Evolutionary conservation across 2,797 vertebrate genomes (phyloP).

Genomic region (Nyctibius grandis): DNA sequence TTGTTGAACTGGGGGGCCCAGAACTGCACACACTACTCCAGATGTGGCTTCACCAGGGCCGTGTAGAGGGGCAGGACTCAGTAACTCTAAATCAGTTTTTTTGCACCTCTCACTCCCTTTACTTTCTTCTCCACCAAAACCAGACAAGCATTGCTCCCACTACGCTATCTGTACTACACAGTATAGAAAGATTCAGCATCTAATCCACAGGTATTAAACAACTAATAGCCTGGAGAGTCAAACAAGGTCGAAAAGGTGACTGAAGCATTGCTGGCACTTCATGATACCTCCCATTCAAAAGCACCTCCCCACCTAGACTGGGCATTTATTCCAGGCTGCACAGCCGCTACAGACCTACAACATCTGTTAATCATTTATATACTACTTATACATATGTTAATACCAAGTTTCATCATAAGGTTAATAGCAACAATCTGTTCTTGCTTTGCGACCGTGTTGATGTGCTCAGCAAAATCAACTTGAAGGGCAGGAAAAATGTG

Average conservation of each 20-base stretch:
- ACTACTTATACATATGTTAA: not conserved
- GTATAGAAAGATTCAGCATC: not conserved
- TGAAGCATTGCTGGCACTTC: not conserved
- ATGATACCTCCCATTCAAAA: not conserved
- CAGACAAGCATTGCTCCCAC: not conserved
- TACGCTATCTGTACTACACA: not conserved
- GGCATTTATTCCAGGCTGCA: not conserved
- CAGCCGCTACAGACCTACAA: not conserved
- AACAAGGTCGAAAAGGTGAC: not conserved
- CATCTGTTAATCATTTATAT: not conserved
- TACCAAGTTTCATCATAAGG: not conserved
- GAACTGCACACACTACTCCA: too few species aligned
- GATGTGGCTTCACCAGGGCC: too few species aligned
- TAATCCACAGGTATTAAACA: not conserved
- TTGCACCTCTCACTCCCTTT: not conserved
- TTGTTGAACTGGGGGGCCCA: too few species aligned
- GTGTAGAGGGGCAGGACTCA: too few species aligned
- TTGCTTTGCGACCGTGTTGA: not conserved
- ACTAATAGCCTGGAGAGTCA: not conserved
- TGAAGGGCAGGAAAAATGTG: not conserved
- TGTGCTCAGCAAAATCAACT: not conserved
- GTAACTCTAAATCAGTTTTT: too few species aligned
- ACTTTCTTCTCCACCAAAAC: not conserved
- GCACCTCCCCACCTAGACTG: not conserved
- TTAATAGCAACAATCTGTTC: not conserved